Base-by-base conservation (phyloP, 2,113 vertebrate genomes). In the Rhea pennata region DNA sequence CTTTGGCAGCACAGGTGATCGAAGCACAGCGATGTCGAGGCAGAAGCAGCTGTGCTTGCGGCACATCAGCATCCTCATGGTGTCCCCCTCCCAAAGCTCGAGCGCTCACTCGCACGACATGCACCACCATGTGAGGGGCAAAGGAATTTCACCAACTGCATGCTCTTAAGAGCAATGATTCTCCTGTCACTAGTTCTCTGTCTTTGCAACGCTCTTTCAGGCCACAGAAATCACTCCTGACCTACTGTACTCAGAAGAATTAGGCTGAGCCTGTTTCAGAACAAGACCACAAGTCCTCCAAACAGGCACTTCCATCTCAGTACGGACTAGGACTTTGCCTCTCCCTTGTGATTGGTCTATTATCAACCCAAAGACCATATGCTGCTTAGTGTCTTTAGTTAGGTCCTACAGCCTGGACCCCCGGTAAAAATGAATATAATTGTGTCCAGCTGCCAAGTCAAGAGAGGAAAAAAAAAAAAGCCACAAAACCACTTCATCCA, bases 1-100 rank as follows among this genome's bases (percentile, higher is more conserved):
- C 29, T n/a, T 39, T 36, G 64, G 82, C 93, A 95, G 82, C 82
- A 86, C 56, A 95, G 92, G 89, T 91, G 93, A 95, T 40, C 72
- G 82, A 81, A 88, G 87, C 82, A 61, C 0, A 0, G 58, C 2
- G 4, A 87, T 58, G 70, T 12, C 0, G 1, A n/a, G 88, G 70
- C n/a, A 85, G 64, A 84, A 89, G 6, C 58, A 72, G 70, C 76
- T 74, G 73, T 82, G 20, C 66, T 42, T 16, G 3, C 54, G 72
- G 91, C 77, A 56, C 72, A 74, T 92, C 14, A 80, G 50, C 89
- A 83, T 77, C 95, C 94, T 51, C 71, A 80, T 51, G 46, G 87
- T 23, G 76, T 39, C 92, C 92, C 87, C 84, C 92, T 78, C 87
- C 78, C 87, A 80, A 66, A 76, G 94, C 39, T 62, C 15, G 58